Evolutionary conservation across 2,888 invertebrate genomes (phyloP).

Genomic region (Sclerodermus sp.): DNA sequence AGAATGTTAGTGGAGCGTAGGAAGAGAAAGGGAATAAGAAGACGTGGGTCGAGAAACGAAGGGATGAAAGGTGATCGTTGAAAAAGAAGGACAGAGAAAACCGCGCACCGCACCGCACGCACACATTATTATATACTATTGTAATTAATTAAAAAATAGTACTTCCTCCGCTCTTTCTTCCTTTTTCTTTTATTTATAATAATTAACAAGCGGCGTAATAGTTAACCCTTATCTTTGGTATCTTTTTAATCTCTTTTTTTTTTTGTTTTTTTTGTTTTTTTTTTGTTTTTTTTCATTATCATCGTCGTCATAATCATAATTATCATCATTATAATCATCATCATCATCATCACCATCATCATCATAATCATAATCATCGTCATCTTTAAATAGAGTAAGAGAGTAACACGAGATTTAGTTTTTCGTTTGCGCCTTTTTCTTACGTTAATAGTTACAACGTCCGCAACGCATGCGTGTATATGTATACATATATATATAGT

Average conservation of each 20-base stretch:
- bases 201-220: constrained; percentile 16
- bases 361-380: too few species aligned
- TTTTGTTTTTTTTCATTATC: too few species aligned
- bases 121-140: constrained; percentile 11
- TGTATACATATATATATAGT: constrained; percentile 1
- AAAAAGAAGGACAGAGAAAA: constrained; percentile 7
- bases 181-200: constrained; percentile 14
- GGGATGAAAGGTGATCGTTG: too few species aligned
- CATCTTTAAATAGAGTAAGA: constrained; percentile 7
- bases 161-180: constrained; percentile 1
- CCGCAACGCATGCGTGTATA: neutral
- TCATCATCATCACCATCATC: too few species aligned
- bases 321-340: too few species aligned
- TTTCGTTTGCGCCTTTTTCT: constrained; percentile 4
- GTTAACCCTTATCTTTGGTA: constrained; percentile 9
- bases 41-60: too few species aligned
- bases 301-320: too few species aligned
- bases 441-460: neutral
- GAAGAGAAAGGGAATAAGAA: neutral
- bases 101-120: constrained; percentile 3
- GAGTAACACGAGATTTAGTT: constrained; percentile 1
- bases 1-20: too few species aligned
- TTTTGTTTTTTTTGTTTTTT: constrained; percentile 11
- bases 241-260: constrained; percentile 10
- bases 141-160: constrained; percentile 8